Evolutionary conservation across 2,113 vertebrate species (phyloP), one percentile per base, ranked within the genome.

Genomic region (Silurus glanis): DNA sequence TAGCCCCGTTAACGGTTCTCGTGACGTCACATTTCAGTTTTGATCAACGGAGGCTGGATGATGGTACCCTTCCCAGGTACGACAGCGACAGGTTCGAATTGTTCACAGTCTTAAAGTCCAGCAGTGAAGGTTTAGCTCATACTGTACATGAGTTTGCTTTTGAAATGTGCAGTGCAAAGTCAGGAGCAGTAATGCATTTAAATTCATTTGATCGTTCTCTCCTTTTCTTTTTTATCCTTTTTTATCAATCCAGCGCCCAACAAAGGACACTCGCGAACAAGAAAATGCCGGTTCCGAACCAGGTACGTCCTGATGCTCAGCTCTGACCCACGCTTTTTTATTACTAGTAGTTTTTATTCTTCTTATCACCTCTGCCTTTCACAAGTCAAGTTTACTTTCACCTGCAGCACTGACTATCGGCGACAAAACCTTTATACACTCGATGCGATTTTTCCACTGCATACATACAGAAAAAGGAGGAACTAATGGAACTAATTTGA

Each of bases 251-350:
- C 94, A 99, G 97, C 3, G 98, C 98, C 2, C 98, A 99, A 92
- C 98, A 99, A 92, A 94, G 97, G 91, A 96, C 96, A 0, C 96
- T 97, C 76, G 92, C 95, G 6, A 97, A 97, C 94, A 99, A 99
- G 95, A 99, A 99, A 91, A 94, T 97, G 74, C 95, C 97, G 56
- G 93, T 98, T 79, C 97, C 97, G 0, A 99, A 99, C 84, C 98
- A 99, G 98, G 98, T 99, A 97, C 14, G 78, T 80, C 56, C 28
- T 12, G 16, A 13, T 21, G 56, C 85, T 81, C 84, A 3, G 56
- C 83, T 53, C 16, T 76, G 19, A 55, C 49, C 16, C 21, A 25
- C 25, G 61, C 28, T 72, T 47, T 16, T 74, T 59, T 45, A 59
- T 79, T 72, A 10, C 55, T 17, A 78, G 4, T 47, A 17, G 10